Base-by-base conservation (phyloP, 2,888 invertebrate genomes). In the Stictocephala bisonia region DNA sequence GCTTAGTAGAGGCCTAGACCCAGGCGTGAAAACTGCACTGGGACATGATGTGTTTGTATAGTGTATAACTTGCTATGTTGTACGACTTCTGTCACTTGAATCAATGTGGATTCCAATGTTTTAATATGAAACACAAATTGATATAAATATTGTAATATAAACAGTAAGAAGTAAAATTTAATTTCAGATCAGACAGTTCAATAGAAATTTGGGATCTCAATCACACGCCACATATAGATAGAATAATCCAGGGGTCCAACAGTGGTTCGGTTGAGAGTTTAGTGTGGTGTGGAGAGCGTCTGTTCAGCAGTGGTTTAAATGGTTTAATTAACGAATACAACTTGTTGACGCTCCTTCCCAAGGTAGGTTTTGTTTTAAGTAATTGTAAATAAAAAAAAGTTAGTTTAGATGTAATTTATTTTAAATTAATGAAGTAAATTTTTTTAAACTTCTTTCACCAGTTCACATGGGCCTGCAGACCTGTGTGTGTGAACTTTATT, bases 151-250 rank as follows among this genome's bases (percentile, higher is more conserved):
- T n/a, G n/a, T 60, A n/a, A n/a, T n/a, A n/a, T n/a, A n/a, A n/a
- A n/a, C n/a, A n/a, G n/a, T n/a, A n/a, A n/a, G n/a, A n/a, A 26
- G 18, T 13, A 11, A 58, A 13, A 15, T 3, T 15, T 3, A 3
- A n/a, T 81, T 82, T 24, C 78, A 86, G 86, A 76, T 81, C 84
- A 67, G 91, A 95, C 84, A 91, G 91, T 29, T 89, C 90, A 1
- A 90, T 97, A 79, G 97, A 97, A 86, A 89, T 97, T 80, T 96
- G 97, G 96, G 92, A 95, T 81, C 84, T 94, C 71, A 86, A 85
- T 67, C 85, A 90, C 81, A 87, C 90, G 0, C 93, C 95, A 0
- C 92, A 88, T 80, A 85, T 94, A 44, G 90, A 95, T 79, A 89
- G 90, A 80, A 89, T 89, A 26, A 90, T 94, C 79, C 86, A 90